Percentiles rank a stretch among this genome's conserved stretches.
These are phyloP conservation scores for Rhabdomys dilectus DNA, from an alignment of 2,113 vertebrate genomes.

Conservation along the genomic window DNA sequence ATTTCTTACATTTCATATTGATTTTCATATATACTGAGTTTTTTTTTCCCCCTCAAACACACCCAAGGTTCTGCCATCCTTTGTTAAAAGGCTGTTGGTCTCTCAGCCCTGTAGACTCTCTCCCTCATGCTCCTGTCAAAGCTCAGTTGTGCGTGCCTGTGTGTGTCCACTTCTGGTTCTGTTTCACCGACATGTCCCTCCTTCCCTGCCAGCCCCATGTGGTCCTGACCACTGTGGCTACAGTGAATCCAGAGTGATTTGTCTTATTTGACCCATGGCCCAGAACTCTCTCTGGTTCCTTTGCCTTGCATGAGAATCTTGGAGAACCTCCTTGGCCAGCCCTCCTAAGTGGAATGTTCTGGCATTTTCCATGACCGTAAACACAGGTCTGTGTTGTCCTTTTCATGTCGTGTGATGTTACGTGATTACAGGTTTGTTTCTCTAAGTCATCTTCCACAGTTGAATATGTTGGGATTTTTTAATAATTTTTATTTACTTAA, in stretches of 20 bases:
- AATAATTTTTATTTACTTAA: not conserved
- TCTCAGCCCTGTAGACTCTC: not conserved
- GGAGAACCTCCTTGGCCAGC: not conserved
- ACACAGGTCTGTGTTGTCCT: not conserved
- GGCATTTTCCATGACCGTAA: not conserved
- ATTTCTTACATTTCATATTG: not conserved
- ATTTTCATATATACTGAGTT: not conserved
- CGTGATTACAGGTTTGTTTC: not conserved
- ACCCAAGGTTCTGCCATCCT: not conserved
- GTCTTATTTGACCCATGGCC: not conserved
- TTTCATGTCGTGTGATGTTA: constrained; percentile 6
- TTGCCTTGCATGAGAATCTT: constrained; percentile 6
- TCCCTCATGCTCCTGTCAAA: not conserved
- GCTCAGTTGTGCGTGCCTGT: not conserved
- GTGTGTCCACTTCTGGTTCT: not conserved
- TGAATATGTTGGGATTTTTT: not conserved
- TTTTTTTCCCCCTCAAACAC: not conserved
- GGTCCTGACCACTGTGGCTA: not conserved
- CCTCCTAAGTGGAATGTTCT: not conserved
- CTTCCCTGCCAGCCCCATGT: not conserved
- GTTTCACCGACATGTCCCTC: accelerated
- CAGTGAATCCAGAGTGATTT: not conserved
- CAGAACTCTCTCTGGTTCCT: not conserved
- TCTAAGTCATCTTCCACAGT: not conserved
- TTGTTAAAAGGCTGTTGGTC: not conserved